Base-by-base conservation (phyloP, 2,797 vertebrate genomes). In the Cuniculus paca region DNA sequence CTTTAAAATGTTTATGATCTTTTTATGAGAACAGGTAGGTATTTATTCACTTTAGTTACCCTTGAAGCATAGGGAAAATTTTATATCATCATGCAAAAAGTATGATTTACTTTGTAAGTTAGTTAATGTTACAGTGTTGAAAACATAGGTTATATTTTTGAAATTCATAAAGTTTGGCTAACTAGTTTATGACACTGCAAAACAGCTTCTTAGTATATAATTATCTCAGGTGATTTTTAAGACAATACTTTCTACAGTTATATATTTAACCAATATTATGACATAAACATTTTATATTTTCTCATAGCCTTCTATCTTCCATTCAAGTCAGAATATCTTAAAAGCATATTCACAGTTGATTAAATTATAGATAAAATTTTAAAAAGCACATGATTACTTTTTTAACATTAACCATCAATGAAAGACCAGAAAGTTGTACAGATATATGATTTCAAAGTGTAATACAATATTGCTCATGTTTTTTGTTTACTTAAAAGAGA, bases 1-100 rank as follows among this genome's bases (percentile, higher is more conserved):
- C 80, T 95, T 87, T 91, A 95, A 96, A 98, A 96, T 42, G 26
- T 84, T 96, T 83, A 90, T 88, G 58, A 72, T 90, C 60, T 96
- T 94, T 88, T 26, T 61, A 39, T 45, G 31, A 94, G 74, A 83
- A 31, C 17, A 60, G 91, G 54, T 50, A 92, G 10, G 4, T 88
- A 11, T 91, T 97, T 96, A 94, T 88, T 90, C 80, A 87, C 83
- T 56, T 8, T 68, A 17, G 20, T 52, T 87, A 22, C 79, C 8
- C 22, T 9, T 42, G 78, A 95, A 96, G 95, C 90, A 0, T 11
- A 61, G 81, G 7, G 28, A 83, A 86, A 13, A 85, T 0, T 26
- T 94, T 22, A 0, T 75, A 58, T 14, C 34, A 85, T 74, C 78
- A 79, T 42, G 4, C 50, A 78, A 54, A 88, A n/a, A 50, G 10